phyloP scores from a whole-genome alignment of 2,797 vertebrate genomes.

The Scomberomorus guttatus region DNA sequence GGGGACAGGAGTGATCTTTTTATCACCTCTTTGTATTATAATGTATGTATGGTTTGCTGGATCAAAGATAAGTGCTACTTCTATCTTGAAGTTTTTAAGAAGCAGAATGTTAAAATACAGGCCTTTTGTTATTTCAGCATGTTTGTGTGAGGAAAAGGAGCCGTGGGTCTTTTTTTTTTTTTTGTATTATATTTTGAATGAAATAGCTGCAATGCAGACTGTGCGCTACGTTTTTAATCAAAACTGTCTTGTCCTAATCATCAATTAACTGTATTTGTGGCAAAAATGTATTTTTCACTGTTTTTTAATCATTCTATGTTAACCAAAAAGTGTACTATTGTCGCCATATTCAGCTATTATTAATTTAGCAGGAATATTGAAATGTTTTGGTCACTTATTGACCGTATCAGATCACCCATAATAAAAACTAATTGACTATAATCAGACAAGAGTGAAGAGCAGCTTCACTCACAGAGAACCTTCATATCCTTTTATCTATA shows the following conservation, averaged over 20 bases:
- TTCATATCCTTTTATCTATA: conserved; percentile 17
- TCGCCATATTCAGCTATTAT: conserved; percentile 48
- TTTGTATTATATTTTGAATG: conserved; percentile 55
- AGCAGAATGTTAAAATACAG: conserved; percentile 67
- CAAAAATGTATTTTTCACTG: conserved; percentile 60
- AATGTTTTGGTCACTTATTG: conserved; percentile 23
- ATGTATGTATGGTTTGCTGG: conserved; percentile 63
- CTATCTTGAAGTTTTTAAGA: conserved; percentile 66
- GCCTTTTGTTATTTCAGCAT: conserved; percentile 73
- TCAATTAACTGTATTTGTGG: conserved; percentile 46
- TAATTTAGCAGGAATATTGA: conserved; percentile 32
- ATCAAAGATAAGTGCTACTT: conserved; percentile 78
- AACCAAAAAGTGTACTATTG: conserved; percentile 59
- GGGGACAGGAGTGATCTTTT: conserved; percentile 52
- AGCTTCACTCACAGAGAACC: conserved; percentile 28
- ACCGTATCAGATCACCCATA: conserved; percentile 24
- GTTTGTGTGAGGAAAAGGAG: conserved; percentile 48
- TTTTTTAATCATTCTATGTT: conserved; percentile 65
- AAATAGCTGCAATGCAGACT: conserved; percentile 69
- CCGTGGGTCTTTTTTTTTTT: conserved; percentile 42
- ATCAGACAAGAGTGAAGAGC: conserved; percentile 31
- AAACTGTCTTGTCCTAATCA: conserved; percentile 55
- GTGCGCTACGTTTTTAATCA: conserved; percentile 64
- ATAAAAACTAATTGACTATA: conserved; percentile 27
- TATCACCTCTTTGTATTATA: conserved; percentile 63